Evolutionary conservation across 2,113 vertebrate species (phyloP).

Genomic region (Nettapus auritus): DNA sequence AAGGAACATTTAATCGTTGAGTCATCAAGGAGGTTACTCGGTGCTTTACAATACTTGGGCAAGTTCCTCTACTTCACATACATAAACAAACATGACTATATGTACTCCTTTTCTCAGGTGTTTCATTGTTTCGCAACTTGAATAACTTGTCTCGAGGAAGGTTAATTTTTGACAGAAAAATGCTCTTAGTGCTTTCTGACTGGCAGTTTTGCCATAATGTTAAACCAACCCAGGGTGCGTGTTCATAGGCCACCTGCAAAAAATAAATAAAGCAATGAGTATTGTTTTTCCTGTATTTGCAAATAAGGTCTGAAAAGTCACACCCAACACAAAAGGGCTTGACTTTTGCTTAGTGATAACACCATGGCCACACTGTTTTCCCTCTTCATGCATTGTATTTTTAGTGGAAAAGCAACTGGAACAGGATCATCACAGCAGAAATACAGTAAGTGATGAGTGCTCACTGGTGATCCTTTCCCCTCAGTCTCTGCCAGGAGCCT

Average conservation of each 20-base stretch:
- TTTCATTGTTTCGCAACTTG: not conserved
- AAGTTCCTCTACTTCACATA: slow-evolving; percentile 3
- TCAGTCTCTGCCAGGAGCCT: not conserved
- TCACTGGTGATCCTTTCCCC: not conserved
- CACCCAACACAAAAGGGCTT: not conserved
- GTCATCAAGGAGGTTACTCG: slow-evolving; percentile 13
- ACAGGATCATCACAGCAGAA: not conserved
- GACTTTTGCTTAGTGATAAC: not conserved
- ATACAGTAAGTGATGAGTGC: not conserved
- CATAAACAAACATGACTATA: not conserved
- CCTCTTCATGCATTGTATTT: not conserved
- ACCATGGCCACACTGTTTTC: not conserved
- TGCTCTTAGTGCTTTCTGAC: not conserved
- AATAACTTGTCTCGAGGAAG: not conserved
- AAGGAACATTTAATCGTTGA: not conserved
- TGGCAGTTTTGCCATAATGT: not conserved
- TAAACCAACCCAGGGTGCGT: rapidly evolving
- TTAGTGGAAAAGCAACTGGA: not conserved
- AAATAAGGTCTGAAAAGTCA: not conserved
- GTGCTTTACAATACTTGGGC: not conserved
- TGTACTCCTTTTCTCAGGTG: not conserved
- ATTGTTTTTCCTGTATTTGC: not conserved
- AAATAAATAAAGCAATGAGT: not conserved
- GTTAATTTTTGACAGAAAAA: not conserved
- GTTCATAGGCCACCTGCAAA: not conserved